Evolutionary conservation across 37 sponge, comb jelly and placozoan species (phyloP).

Genomic region (Bolinopsis microptera): DNA sequence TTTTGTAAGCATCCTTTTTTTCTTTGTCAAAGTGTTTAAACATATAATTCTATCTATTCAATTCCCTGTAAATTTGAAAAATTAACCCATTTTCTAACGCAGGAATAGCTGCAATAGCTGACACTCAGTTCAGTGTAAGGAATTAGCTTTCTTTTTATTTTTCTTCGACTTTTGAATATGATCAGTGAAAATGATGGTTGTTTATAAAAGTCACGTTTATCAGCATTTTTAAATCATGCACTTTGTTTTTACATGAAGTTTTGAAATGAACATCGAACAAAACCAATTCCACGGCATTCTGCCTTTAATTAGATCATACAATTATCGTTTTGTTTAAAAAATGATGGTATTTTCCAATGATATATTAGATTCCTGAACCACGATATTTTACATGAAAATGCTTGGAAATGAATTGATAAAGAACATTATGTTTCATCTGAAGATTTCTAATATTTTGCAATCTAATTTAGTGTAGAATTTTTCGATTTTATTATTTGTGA

Average conservation of each 20-base stretch:
- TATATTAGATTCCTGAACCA: neutral
- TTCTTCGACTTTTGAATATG: neutral
- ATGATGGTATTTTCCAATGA: neutral
- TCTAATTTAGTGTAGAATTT: neutral
- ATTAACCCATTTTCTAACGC: neutral
- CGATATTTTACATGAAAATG: neutral
- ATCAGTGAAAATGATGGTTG: neutral
- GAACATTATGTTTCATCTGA: neutral
- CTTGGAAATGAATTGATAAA: neutral
- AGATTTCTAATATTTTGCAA: neutral
- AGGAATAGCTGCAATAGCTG: neutral
- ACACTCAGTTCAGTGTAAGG: neutral
- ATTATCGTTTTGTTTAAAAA: neutral
- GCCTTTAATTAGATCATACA: neutral
- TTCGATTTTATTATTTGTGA: slow-evolving; percentile 1
- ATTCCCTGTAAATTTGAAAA: neutral
- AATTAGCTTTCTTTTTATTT: neutral
- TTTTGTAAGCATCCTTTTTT: neutral
- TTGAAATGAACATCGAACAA: neutral
- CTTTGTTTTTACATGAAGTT: neutral
- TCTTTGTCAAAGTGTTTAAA: neutral
- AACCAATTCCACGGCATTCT: neutral
- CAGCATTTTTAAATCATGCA: neutral
- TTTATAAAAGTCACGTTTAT: neutral
- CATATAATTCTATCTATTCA: neutral